phyloP scores from a whole-genome alignment of 1,140 invertebrate species.

The Diabrotica virgifera region DNA sequence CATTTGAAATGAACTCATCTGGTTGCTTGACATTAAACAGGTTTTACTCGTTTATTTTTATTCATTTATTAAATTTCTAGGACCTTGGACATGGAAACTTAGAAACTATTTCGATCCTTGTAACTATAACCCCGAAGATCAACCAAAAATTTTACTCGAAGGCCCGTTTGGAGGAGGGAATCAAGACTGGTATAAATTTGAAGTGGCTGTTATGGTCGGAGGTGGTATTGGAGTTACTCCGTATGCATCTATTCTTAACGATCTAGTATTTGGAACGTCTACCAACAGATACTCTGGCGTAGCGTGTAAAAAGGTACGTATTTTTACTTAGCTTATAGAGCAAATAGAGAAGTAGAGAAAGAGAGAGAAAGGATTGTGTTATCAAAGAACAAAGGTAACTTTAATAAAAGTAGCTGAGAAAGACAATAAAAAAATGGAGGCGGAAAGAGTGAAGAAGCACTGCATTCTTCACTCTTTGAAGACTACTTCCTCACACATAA shows the following conservation, averaged over 20 bases:
- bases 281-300: conserved; percentile 93
- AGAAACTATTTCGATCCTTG: conserved; percentile 95
- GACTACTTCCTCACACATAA: too few relatives aligned
- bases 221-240: conserved; percentile 99
- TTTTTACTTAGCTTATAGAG: too few relatives aligned
- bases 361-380: too few relatives aligned
- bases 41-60: background rate
- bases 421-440: too few relatives aligned
- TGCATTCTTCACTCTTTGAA: too few relatives aligned
- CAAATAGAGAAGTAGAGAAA: too few relatives aligned
- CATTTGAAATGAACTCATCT: too few relatives aligned
- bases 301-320: conserved; percentile 84
- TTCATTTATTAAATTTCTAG: conserved; percentile 23
- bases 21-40: too few relatives aligned
- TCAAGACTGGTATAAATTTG: conserved; percentile 99
- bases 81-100: conserved; percentile 99
- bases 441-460: too few relatives aligned
- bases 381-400: too few relatives aligned
- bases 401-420: too few relatives aligned
- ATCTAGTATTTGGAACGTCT: conserved; percentile 92
- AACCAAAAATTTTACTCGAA: conserved; percentile 88
- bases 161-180: conserved; percentile 98
- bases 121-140: conserved; percentile 85
- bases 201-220: conserved; percentile 97
- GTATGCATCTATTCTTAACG: conserved; percentile 97